Base-by-base conservation (phyloP, 2,888 invertebrate genomes). In the Plebejus argus region DNA sequence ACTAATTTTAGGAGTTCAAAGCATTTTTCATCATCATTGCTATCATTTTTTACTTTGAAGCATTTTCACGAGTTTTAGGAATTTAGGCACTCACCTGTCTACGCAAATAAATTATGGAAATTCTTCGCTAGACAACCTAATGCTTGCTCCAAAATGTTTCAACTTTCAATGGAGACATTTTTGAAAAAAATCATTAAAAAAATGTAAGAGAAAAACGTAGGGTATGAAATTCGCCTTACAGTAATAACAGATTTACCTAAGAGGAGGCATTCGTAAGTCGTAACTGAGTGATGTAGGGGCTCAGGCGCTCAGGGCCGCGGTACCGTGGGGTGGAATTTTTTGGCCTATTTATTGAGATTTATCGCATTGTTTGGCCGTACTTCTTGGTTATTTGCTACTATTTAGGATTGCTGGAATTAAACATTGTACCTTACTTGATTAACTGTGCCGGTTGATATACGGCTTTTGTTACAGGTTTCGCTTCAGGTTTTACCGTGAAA, bases 281-380 rank as follows among this genome's bases (percentile, higher is more conserved):
- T 78, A 79, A 70, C 56, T 35, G 66, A 72, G 76, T 49, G 78
- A 77, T 23, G 74, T 49, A 53, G 49, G 49, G 49, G 74, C 74
- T 66, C 28, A 18, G 66, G 15, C 28, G 66, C 66, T 66, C 66
- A 28, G 66, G 66, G 66, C 66, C 79, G 77, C 70, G 76, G 77
- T 56, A 76, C 45, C 74, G 76, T 49, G 72, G 79, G 78, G 80
- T 78, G 78, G 78, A 78, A 79, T 80, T 82, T 82, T 80, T 82
- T 82, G 79, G 77, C 81, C 81, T 80, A 83, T 82, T 82, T 83
- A 82, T 83, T 82, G 80, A 82, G 83, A 83, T 83, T 83, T 82
- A 83, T 81, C 77, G 79, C 82, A 82, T 81, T 80, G 81, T 82
- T 82, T 80, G 78, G 78, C 80, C 79, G 77, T 79, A 77, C 79